Evolutionary conservation across 2,113 vertebrate genomes (phyloP).

Genomic region (Phrynosoma platyrhinos): DNA sequence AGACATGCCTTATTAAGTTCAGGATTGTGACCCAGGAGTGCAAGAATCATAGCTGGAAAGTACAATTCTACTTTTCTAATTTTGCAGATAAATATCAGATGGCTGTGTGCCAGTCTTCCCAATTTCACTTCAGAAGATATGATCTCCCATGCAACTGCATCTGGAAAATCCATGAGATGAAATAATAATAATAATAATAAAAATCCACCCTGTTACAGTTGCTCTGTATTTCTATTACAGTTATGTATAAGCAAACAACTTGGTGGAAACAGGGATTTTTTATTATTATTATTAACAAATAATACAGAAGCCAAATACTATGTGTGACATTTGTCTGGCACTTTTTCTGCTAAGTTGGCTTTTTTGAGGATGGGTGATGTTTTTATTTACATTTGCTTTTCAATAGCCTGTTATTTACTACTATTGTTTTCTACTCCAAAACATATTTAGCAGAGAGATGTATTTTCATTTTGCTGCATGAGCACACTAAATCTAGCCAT

Average conservation of each 20-base stretch:
- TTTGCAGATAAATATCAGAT: constrained; percentile 32
- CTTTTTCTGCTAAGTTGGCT: constrained; percentile 40
- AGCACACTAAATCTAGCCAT: constrained; percentile 62
- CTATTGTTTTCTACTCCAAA: constrained; percentile 51
- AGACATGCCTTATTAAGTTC: not conserved
- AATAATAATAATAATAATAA: not conserved
- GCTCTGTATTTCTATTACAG: constrained; percentile 7
- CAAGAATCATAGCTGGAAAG: not conserved
- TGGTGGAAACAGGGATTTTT: constrained; percentile 23
- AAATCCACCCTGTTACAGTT: constrained; percentile 8
- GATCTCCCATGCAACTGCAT: constrained; percentile 33
- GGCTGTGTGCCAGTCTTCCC: constrained; percentile 21
- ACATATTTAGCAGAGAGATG: constrained; percentile 63
- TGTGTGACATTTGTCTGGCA: constrained; percentile 36
- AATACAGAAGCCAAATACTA: constrained; percentile 35
- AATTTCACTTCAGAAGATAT: constrained; percentile 23
- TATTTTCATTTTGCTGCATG: constrained; percentile 59
- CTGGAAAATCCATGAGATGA: constrained; percentile 37
- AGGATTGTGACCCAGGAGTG: not conserved
- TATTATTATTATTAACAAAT: not conserved
- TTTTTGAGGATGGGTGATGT: constrained; percentile 40
- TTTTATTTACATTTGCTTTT: constrained; percentile 62
- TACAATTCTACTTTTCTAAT: constrained; percentile 21
- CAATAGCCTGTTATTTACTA: constrained; percentile 64
- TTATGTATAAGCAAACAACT: constrained; percentile 45